These are phyloP conservation scores for Huso huso DNA, from an alignment of 2,797 vertebrate genomes.

Conservation along the genomic window DNA sequence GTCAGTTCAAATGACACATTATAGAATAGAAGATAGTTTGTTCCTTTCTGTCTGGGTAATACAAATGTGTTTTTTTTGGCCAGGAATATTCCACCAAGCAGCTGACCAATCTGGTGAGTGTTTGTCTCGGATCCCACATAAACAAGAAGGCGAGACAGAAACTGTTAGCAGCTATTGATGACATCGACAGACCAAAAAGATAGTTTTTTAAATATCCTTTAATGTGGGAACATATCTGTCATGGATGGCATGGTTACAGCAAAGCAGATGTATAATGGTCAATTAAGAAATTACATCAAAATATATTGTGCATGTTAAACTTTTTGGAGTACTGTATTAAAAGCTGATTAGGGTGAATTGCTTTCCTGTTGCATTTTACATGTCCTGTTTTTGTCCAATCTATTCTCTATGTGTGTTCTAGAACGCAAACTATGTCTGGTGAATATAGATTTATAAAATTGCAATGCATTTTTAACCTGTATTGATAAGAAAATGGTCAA, in stretches of 20 bases:
- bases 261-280: background rate
- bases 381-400: too few relatives aligned
- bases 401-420: slow-evolving; percentile 11
- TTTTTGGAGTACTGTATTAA: background rate
- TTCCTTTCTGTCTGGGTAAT: slow-evolving; percentile 7
- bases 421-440: too few relatives aligned
- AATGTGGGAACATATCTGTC: too few relatives aligned
- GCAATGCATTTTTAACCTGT: too few relatives aligned
- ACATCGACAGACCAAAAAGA: slow-evolving; percentile 92
- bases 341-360: background rate
- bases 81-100: slow-evolving; percentile 98
- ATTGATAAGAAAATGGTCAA: too few relatives aligned
- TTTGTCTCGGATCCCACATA: slow-evolving; percentile 94
- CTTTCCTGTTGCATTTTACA: too few relatives aligned
- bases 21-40: background rate
- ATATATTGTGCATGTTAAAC: slow-evolving; percentile 13
- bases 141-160: slow-evolving; percentile 97
- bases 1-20: background rate
- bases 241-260: too few relatives aligned
- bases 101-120: slow-evolving; percentile 90
- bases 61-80: slow-evolving; percentile 32
- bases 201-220: slow-evolving; percentile 43
- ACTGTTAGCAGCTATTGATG: slow-evolving; percentile 89
- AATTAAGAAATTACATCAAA: background rate
- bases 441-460: too few relatives aligned